Percentiles rank a stretch among this genome's conserved stretches.
These are phyloP conservation scores for Theonella swinhoei DNA, from an alignment of 37 sponge, comb jelly and placozoan genomes.

Conservation along the genomic window DNA sequence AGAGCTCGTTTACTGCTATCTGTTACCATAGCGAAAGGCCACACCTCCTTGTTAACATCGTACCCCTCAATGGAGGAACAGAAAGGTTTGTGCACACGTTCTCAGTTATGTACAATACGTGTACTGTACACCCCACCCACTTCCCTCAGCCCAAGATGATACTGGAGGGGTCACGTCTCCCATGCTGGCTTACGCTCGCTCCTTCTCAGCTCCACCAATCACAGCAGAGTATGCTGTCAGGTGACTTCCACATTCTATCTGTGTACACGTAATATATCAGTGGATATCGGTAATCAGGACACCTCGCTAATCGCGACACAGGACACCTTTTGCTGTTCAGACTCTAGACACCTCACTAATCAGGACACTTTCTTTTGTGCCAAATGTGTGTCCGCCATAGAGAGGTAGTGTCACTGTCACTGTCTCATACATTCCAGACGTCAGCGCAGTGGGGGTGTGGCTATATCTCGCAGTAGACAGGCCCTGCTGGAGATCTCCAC, in stretches of 20 bases:
- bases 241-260: background rate
- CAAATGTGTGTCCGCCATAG: too few relatives aligned
- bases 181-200: conserved; percentile 9
- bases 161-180: background rate
- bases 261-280: too few relatives aligned
- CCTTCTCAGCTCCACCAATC: conserved; percentile 40
- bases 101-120: background rate
- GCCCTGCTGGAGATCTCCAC: conserved; percentile 43
- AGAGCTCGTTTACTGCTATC: conserved; percentile 61
- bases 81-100: background rate
- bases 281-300: too few relatives aligned
- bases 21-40: conserved; percentile 49
- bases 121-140: background rate
- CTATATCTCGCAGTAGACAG: background rate
- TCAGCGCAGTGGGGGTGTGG: conserved; percentile 1
- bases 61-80: background rate
- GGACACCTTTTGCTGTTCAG: too few relatives aligned
- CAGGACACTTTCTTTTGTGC: too few relatives aligned
- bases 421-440: conserved; percentile 13
- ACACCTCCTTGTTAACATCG: background rate
- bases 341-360: too few relatives aligned
- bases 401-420: too few relatives aligned
- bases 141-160: conserved; percentile 12
- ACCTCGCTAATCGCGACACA: too few relatives aligned
- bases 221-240: conserved; percentile 13